phyloP scores from a whole-genome alignment of 2,113 vertebrate species.

The Alethe castanea region DNA sequence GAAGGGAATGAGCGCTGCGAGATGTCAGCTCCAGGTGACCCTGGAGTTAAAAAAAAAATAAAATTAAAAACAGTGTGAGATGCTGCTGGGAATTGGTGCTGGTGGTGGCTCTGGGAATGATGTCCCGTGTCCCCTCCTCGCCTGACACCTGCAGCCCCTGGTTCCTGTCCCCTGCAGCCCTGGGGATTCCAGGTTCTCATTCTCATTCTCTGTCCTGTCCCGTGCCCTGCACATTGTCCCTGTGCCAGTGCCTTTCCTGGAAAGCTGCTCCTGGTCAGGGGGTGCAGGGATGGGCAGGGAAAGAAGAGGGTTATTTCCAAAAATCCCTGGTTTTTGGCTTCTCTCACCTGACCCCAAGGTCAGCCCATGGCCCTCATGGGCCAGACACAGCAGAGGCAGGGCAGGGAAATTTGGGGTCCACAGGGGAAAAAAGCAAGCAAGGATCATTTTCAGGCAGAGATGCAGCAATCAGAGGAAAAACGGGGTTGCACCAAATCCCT shows the following conservation, averaged over 20 bases:
- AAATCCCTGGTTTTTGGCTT: neutral
- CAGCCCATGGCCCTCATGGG: neutral
- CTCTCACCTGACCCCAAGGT: neutral
- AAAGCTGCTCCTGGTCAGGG: neutral
- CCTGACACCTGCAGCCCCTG: neutral
- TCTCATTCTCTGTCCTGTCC: neutral
- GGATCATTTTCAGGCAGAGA: neutral
- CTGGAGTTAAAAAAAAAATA: neutral
- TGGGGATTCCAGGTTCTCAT: fast-evolving
- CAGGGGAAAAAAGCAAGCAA: neutral
- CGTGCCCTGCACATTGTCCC: neutral
- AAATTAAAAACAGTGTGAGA: neutral
- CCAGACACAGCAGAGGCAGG: neutral
- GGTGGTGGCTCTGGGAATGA: neutral
- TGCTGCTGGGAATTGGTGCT: neutral
- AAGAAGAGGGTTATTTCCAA: neutral
- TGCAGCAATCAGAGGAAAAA: neutral
- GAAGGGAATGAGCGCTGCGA: neutral
- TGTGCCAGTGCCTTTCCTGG: neutral
- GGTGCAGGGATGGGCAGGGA: fast-evolving
- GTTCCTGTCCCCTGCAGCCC: neutral
- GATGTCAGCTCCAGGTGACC: neutral
- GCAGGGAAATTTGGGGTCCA: neutral
- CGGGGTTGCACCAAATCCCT: neutral
- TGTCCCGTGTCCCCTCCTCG: fast-evolving